A percentile compares a stretch with the other conserved stretches of the same genome.
phyloP scores from a whole-genome alignment of 2,113 vertebrate genomes.

The Theristicus caerulescens region DNA sequence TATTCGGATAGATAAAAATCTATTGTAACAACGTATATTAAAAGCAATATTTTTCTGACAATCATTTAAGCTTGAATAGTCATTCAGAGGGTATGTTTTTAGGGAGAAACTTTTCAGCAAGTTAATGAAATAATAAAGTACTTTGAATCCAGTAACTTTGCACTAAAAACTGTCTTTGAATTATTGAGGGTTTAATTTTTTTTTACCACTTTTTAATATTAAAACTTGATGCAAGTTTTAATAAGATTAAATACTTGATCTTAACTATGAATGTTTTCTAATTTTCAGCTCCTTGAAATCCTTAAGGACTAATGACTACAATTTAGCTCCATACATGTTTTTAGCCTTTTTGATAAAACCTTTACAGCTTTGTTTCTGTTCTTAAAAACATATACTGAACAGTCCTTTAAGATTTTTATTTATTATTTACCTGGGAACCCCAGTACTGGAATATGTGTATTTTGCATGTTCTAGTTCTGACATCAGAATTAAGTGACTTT shows the following conservation, averaged over 20 bases:
- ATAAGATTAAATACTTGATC: background rate
- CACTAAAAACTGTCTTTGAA: background rate
- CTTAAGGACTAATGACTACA: background rate
- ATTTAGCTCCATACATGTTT: background rate
- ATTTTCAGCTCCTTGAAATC: conserved; percentile 15
- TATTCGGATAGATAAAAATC: background rate
- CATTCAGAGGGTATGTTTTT: background rate
- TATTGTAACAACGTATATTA: fast-evolving
- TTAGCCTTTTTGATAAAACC: background rate
- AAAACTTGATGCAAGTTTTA: background rate
- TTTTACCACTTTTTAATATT: background rate
- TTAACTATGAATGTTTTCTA: conserved; percentile 1
- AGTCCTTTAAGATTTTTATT: background rate
- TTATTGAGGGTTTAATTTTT: background rate
- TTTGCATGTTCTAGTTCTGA: conserved; percentile 16
- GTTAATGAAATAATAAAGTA: background rate
- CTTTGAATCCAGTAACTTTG: background rate
- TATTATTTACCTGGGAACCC: background rate
- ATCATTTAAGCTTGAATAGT: background rate
- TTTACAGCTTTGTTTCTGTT: background rate
- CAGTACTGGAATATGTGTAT: background rate
- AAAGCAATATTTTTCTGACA: background rate
- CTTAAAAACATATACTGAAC: background rate
- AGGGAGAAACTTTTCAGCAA: background rate
- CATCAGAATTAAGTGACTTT: background rate